Evolutionary conservation across 2,113 vertebrate genomes (phyloP).

Genomic region (Brachyhypopomus gauderio): DNA sequence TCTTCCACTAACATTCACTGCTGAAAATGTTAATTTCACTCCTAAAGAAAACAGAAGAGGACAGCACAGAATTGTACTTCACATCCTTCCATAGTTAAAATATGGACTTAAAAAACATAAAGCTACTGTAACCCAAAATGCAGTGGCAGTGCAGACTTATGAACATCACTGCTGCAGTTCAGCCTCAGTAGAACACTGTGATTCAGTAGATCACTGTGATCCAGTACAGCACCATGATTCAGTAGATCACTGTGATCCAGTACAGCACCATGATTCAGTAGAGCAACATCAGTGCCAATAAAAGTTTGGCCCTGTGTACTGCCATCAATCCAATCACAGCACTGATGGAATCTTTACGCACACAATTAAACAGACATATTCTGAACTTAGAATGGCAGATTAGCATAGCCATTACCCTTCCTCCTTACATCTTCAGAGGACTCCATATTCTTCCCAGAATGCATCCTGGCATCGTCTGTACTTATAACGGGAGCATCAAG

Average conservation of each 20-base stretch:
- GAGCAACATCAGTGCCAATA: background rate
- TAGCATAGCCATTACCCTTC: constrained; percentile 52
- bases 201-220: constrained; percentile 23
- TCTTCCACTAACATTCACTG: too few relatives aligned
- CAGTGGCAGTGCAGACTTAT: background rate
- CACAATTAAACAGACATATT: background rate
- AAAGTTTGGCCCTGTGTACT: background rate
- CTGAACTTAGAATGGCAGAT: background rate
- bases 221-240: constrained; percentile 18
- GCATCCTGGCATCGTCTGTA: background rate
- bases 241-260: constrained; percentile 21
- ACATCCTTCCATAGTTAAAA: too few relatives aligned
- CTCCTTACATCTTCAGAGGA: background rate
- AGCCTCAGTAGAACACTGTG: background rate
- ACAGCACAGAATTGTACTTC: too few relatives aligned
- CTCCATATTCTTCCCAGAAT: background rate
- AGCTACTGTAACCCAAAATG: background rate
- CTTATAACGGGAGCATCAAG: constrained; percentile 18
- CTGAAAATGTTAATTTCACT: too few relatives aligned
- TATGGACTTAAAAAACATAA: background rate
- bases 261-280: background rate
- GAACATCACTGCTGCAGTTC: constrained; percentile 18
- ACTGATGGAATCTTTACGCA: background rate
- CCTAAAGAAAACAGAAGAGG: too few relatives aligned
- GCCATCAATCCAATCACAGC: background rate